Evolutionary conservation across 1,140 invertebrate species (phyloP), one percentile per base, ranked within the genome.

Genomic region (Tetragonula clypearis): DNA sequence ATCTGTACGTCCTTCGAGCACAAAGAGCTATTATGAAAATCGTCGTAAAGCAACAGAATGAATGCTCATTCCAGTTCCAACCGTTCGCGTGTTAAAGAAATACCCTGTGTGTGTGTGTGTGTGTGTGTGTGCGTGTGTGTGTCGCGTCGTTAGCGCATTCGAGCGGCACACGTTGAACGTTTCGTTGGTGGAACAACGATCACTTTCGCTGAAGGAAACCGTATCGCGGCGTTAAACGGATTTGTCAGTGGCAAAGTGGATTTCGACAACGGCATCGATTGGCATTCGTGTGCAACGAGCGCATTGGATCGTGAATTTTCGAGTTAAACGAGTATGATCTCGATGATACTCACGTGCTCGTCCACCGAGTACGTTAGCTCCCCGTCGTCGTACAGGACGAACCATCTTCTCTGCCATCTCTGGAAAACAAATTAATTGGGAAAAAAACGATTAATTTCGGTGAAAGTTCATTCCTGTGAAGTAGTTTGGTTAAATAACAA

Each of bases 391-490:
- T 99, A 99, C 14, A 99, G 96, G n/a, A 99, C 97, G 95, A 99
- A 99, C 97, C 98, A 99, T 92, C 99, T 95, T 93, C 98, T 96
- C 95, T 99, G 99, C 99, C 99, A 99, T 96, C 98, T 96, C 98
- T 99, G 96, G 35, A 98, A 98, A 93, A 72, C 6, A 49, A 72
- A 62, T 62, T n/a, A 5, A 49, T 49, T 49, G 41, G 41, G 0
- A n/a, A 14, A 14, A 30, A 23, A n/a, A 62, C 5, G 41, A 49
- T 49, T 49, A 49, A 8, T 49, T 49, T 49, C 41, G 41, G 6
- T 9, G 41, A 30, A 41, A 41, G 6, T 49, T 8, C 41, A 49
- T 49, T 49, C 41, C 41, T 41, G 41, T 49, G 0, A 49, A 49
- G 6, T 49, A 49, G 41, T 8, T 41, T 41, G 41, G 1, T 35